Percentiles rank a stretch among this genome's conserved stretches.
Evolutionary conservation across 2,113 vertebrate genomes (phyloP).

Genomic region (western clawed frog (Xenopus tropicalis)): UCB_Xtro_10.0 CM004450.2:106970001-106970500

Average conservation of each 20-base stretch:
- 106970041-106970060: constrained; percentile 70
- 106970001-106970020: too few relatives aligned
- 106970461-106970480: too few relatives aligned
- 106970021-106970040: too few relatives aligned
- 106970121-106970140: constrained; percentile 85
- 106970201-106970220: constrained; percentile 82
- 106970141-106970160: constrained; percentile 83
- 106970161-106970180: constrained; percentile 86
- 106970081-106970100: constrained; percentile 84
- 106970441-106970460: too few relatives aligned
- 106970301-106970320: constrained; percentile 67
- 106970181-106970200: constrained; percentile 80
- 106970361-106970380: too few relatives aligned
- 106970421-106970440: too few relatives aligned
- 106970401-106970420: too few relatives aligned
- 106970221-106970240: constrained; percentile 84
- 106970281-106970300: constrained; percentile 84
- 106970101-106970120: constrained; percentile 85
- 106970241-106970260: constrained; percentile 84
- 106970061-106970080: constrained; percentile 83
- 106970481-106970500: too few relatives aligned
- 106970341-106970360: too few relatives aligned
- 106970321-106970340: too few relatives aligned
- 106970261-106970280: constrained; percentile 86
- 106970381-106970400: too few relatives aligned